These are phyloP conservation scores for Drosophila mimica DNA, from an alignment of 2,888 invertebrate species.

Conservation along the genomic window DNA sequence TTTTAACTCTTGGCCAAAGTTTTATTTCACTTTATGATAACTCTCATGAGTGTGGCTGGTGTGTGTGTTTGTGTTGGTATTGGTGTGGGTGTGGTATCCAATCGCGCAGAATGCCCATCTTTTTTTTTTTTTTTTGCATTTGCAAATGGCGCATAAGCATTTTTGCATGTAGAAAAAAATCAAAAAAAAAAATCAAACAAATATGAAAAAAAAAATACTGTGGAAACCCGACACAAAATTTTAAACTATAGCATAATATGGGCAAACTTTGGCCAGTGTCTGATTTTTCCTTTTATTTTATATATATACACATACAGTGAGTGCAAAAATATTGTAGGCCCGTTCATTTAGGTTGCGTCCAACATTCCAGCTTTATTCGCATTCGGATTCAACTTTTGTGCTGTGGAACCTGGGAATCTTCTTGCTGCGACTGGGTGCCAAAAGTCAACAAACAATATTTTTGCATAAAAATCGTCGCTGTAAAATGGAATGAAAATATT, in stretches of 20 bases:
- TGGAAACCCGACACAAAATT: conserved; percentile 41
- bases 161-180: conserved; percentile 57
- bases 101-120: conserved; percentile 71
- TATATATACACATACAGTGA: conserved; percentile 2
- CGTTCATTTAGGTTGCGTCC: conserved; percentile 31
- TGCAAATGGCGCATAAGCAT: conserved; percentile 76
- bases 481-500: conserved; percentile 74
- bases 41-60: conserved; percentile 33
- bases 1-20: conserved; percentile 62
- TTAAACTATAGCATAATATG: conserved; percentile 62
- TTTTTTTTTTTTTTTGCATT: conserved; percentile 60
- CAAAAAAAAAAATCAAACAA: conserved; percentile 14
- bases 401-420: conserved; percentile 3
- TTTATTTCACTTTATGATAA: conserved; percentile 65
- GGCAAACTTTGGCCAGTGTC: conserved; percentile 51
- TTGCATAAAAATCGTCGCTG: conserved; percentile 70
- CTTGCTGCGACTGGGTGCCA: conserved; percentile 53
- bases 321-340: conserved; percentile 44
- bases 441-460: conserved; percentile 80
- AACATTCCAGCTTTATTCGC: neutral
- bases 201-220: conserved; percentile 13
- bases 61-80: conserved; percentile 7
- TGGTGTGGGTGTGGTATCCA: conserved; percentile 47
- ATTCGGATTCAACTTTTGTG: conserved; percentile 44
- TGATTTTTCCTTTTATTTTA: conserved; percentile 4